Evolutionary conservation across 2,113 vertebrate species (phyloP).

Genomic region (Syngnathus scovelli): DNA sequence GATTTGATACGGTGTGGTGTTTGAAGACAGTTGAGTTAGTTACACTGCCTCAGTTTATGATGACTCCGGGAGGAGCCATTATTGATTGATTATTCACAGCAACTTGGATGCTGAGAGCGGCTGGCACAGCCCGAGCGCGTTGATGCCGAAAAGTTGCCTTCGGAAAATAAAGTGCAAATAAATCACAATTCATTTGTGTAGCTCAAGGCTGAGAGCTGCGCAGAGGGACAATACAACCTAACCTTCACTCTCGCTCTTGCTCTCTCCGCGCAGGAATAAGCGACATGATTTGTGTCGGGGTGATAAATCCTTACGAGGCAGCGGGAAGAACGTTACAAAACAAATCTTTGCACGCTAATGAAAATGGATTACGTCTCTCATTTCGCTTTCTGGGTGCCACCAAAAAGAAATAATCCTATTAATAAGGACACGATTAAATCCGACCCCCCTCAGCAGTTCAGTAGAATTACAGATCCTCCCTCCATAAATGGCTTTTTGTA

Average conservation of each 20-base stretch:
- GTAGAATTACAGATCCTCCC: constrained; percentile 14
- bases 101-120: not conserved
- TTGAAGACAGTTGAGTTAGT: not conserved
- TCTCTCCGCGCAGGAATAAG: not conserved
- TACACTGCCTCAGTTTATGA: not conserved
- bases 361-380: constrained; percentile 44
- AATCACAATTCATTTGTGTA: not conserved
- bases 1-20: not conserved
- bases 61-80: not conserved
- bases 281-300: not conserved
- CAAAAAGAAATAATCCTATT: constrained; percentile 54
- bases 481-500: constrained; percentile 30
- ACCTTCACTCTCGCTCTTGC: not conserved
- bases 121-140: constrained; percentile 6
- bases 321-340: constrained; percentile 18
- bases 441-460: constrained; percentile 26
- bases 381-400: constrained; percentile 31
- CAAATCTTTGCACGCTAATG: constrained; percentile 31
- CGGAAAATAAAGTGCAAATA: not conserved
- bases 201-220: not conserved
- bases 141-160: not conserved
- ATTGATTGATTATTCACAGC: not conserved
- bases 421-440: constrained; percentile 38
- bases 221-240: not conserved
- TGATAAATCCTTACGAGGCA: constrained; percentile 24